Percentiles rank a stretch among this genome's conserved stretches.
Conservation (phyloP, 2,888 invertebrate genomes). For the Timandra comae region DNA sequence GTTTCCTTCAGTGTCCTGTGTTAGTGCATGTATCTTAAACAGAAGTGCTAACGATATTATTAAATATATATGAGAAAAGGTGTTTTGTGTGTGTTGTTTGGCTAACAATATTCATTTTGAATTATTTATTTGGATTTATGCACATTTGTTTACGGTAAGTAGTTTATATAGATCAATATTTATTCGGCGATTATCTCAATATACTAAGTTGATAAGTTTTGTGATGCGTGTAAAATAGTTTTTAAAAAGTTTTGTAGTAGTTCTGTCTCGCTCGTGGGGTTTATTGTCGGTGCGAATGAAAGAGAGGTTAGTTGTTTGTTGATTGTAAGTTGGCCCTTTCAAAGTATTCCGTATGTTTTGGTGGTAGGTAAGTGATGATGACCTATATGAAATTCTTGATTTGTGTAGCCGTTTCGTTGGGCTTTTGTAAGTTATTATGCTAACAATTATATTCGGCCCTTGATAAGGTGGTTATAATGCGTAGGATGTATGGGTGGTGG, state of each 20-base stretch:
- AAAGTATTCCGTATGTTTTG: slow-evolving; percentile 69
- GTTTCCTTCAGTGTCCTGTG: slow-evolving; percentile 41
- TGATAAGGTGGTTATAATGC: too few species aligned
- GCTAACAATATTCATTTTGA: slow-evolving; percentile 47
- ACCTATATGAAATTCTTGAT: slow-evolving; percentile 58
- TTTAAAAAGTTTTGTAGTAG: slow-evolving; percentile 56
- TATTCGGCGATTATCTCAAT: slow-evolving; percentile 13
- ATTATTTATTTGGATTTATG: slow-evolving; percentile 70
- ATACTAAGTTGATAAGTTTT: slow-evolving; percentile 32
- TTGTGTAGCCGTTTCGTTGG: slow-evolving; percentile 29
- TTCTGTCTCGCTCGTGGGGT: slow-evolving; percentile 40
- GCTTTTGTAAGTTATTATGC: slow-evolving; percentile 28
- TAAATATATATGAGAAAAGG: slow-evolving; percentile 38
- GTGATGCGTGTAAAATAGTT: slow-evolving; percentile 47
- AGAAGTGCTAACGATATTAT: slow-evolving; percentile 45
- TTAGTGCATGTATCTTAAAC: slow-evolving; percentile 48
- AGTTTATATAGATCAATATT: slow-evolving; percentile 4
- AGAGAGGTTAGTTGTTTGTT: slow-evolving; percentile 41
- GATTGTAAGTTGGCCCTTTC: slow-evolving; percentile 47
- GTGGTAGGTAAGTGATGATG: slow-evolving; percentile 26
- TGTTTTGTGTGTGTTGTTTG: slow-evolving; percentile 65
- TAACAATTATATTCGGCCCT: too few species aligned
- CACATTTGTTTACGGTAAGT: slow-evolving; percentile 66
- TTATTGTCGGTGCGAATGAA: slow-evolving; percentile 31
- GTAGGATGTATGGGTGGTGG: background rate